Base-by-base conservation (phyloP, 92 coral and sea anemone species). In the Porites rus region DNA sequence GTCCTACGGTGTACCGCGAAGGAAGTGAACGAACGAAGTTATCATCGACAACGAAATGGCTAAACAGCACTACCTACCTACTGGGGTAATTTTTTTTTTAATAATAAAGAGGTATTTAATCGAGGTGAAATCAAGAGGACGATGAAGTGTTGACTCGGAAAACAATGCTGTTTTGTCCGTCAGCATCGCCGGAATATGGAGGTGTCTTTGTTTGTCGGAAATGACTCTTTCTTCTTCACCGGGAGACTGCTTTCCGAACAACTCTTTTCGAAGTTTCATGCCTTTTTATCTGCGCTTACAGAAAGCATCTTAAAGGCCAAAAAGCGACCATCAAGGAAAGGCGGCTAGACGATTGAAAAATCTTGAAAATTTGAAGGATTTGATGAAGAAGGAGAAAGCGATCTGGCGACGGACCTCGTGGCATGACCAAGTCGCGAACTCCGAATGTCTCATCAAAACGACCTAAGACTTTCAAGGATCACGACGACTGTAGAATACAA, bases 151-250 rank as follows among this genome's bases (percentile, higher is more conserved):
- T 18, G 19, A 12, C 52, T 10, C 11, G 22, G 22, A 43, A 17
- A 71, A 4, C 8, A 38, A 71, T 10, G 46, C 46, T 38, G 46
- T 24, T 13, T 14, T 38, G 54, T 10, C 74, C 0, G 76, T 21
- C 67, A 5, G 67, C 84, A 9, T 51, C 24, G n/a, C 67, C 18
- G 50, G n/a, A 56, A 31, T 31, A 79, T 43, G 6, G 31, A 38
- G 72, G 43, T 65, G 11, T 54, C 61, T 10, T 53, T 69, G 64
- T 80, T 54, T 43, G 66, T 56, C 31, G 85, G 54, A 66, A 14
- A 25, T 4, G 83, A 38, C 66, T 75, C 84, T 67, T 22, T 22
- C 52, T 8, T 67, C 24, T 46, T 38, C 58, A 58, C 54, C 10
- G 10, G 19, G 62, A 17, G n/a, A 62, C 6, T 16, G 66, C 66